Evolutionary conservation across 2,888 invertebrate genomes (phyloP).

Genomic region (Mayetiola destructor): DNA sequence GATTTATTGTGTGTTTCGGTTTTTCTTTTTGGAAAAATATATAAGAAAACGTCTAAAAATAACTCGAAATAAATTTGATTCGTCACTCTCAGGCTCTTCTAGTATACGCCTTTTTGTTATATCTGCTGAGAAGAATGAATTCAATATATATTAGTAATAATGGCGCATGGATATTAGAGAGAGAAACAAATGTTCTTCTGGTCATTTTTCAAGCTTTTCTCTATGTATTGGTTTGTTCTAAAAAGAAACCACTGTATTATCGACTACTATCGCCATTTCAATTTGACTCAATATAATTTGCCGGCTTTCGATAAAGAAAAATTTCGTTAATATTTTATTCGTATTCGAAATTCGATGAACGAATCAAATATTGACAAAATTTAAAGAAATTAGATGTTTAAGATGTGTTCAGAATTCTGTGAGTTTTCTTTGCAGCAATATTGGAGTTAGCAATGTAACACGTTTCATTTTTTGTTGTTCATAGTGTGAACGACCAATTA

Average conservation of each 20-base stretch:
- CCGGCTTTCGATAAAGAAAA: background rate
- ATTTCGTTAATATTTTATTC: background rate
- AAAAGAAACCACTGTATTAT: background rate
- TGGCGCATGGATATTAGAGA: constrained; percentile 12
- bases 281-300: background rate
- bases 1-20: constrained; percentile 2
- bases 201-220: background rate
- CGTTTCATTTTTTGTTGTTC: background rate
- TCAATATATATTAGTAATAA: constrained; percentile 11
- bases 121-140: constrained; percentile 11
- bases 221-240: background rate
- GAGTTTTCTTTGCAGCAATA: background rate
- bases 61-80: constrained; percentile 10
- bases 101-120: constrained; percentile 10
- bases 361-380: no score
- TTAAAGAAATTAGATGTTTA: no score
- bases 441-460: background rate
- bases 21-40: constrained; percentile 5
- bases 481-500: background rate
- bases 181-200: constrained; percentile 4
- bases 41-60: constrained; percentile 9
- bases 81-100: constrained; percentile 7
- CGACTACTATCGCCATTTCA: constrained; percentile 8
- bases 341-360: background rate
- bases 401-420: background rate